Percentiles rank a stretch among this genome's conserved stretches.
These are phyloP conservation scores for Hypercompe scribonia DNA, from an alignment of 2,888 invertebrate genomes.

Conservation along the genomic window DNA sequence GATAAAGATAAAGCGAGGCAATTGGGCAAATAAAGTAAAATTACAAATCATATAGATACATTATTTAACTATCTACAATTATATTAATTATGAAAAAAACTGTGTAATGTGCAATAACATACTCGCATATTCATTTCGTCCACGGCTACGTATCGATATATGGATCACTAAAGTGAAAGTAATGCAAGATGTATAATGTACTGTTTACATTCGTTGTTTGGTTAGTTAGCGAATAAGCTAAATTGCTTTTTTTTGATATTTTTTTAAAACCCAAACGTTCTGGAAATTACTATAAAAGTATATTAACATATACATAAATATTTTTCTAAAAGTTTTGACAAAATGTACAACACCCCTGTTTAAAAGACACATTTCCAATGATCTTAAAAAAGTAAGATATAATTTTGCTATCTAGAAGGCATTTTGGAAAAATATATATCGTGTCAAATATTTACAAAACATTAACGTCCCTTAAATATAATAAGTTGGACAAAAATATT, in stretches of 20 bases:
- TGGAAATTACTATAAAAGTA: neutral
- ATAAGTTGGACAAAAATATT: neutral
- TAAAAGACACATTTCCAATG: neutral
- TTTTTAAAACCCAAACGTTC: neutral
- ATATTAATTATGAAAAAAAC: neutral
- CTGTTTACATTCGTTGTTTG: neutral
- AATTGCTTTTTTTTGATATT: neutral
- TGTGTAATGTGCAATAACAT: neutral
- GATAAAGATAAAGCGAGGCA: neutral
- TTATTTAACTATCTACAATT: neutral
- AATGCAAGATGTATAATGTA: neutral
- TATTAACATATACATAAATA: neutral
- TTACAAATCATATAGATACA: neutral
- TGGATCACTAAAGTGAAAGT: neutral
- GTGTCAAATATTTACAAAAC: neutral
- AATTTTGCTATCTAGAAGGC: neutral
- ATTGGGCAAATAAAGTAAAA: neutral
- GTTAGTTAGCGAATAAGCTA: neutral
- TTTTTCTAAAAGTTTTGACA: constrained; percentile 4
- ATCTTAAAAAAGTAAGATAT: neutral
- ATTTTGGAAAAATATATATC: neutral
- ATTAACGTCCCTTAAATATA: neutral
- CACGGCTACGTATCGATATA: neutral
- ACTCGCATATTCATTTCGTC: neutral
- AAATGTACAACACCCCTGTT: neutral